phyloP scores from a whole-genome alignment of 2,888 invertebrate genomes.

The Drymonia ruficornis region DNA sequence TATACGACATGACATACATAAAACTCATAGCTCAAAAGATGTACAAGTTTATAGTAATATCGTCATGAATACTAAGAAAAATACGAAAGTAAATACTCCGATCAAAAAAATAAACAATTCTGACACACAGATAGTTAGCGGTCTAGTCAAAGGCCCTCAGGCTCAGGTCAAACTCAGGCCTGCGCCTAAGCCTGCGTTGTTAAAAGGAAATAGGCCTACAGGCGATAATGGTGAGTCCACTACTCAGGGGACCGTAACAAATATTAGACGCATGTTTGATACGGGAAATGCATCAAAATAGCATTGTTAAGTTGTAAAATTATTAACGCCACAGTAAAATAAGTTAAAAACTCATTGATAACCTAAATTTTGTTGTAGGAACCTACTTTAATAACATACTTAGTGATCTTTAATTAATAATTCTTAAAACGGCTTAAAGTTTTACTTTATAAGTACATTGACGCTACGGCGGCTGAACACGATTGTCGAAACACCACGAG shows the following conservation, averaged over 20 bases:
- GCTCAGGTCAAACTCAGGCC: slow-evolving; percentile 29
- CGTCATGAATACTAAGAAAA: slow-evolving; percentile 20
- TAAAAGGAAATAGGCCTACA: slow-evolving; percentile 65
- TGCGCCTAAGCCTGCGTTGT: slow-evolving; percentile 11
- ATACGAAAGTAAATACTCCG: slow-evolving; percentile 36
- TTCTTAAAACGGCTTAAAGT: too few species aligned
- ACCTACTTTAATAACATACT: too few species aligned
- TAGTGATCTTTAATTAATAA: too few species aligned
- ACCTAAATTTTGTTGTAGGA: too few species aligned
- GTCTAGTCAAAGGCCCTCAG: slow-evolving; percentile 8
- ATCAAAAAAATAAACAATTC: slow-evolving; percentile 65
- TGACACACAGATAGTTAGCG: slow-evolving; percentile 58
- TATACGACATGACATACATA: not conserved
- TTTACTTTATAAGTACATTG: too few species aligned
- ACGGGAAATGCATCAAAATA: not conserved
- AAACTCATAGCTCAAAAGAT: not conserved
- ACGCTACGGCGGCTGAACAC: too few species aligned
- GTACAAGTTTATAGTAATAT: not conserved
- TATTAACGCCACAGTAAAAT: not conserved
- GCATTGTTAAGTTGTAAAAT: not conserved
- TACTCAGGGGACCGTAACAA: slow-evolving; percentile 81
- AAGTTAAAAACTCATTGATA: too few species aligned
- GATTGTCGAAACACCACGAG: too few species aligned
- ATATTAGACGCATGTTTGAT: slow-evolving; percentile 11
- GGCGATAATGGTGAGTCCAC: slow-evolving; percentile 86